Base-by-base conservation (phyloP, 1,140 invertebrate genomes). In the Hylaeus volcanicus region DNA sequence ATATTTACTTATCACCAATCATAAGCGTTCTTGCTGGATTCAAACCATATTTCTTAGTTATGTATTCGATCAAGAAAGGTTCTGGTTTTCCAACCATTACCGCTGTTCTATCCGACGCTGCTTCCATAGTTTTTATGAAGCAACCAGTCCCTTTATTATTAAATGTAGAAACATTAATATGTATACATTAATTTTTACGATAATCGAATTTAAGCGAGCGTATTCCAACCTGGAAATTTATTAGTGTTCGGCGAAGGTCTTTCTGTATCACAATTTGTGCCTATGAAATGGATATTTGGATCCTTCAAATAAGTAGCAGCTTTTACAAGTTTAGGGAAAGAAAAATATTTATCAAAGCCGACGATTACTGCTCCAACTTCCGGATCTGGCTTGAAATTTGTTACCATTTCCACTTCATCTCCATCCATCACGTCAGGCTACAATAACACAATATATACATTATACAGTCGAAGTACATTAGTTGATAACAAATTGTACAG, bases 301-400 rank as follows among this genome's bases (percentile, higher is more conserved):
- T 97, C 94, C 53, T 94, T 94, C 9, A 98, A 93, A 92, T 99
- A 99, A 63, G 95, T 96, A 0, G 96, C 96, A 12, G 98, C 98
- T 93, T 97, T 98, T 85, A 97, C 94, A 81, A 99, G 95, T 94
- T 99, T 99, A 0, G 95, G 94, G 90, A 97, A 98, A 89, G 96
- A 98, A 78, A 99, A 95, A 92, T 98, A 96, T 64, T 96, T 95
- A 94, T 99, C 98, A 93, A 98, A 99, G 48, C 97, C 98, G 64
- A 98, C 97, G 8, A 99, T 94, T 1, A 99, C 98, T 51, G 97
- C 97, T n/a, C 96, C 96, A 70, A 99, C 96, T 86, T 98, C 96
- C 5, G 95, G 94, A 87, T 98, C 96, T 14, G 96, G 91, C 45
- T 95, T 88, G 81, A 95, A 93, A 53, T 93, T 86, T 68, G 88